Conservation (phyloP, 2,797 vertebrate genomes). For the Periparus ater region DNA sequence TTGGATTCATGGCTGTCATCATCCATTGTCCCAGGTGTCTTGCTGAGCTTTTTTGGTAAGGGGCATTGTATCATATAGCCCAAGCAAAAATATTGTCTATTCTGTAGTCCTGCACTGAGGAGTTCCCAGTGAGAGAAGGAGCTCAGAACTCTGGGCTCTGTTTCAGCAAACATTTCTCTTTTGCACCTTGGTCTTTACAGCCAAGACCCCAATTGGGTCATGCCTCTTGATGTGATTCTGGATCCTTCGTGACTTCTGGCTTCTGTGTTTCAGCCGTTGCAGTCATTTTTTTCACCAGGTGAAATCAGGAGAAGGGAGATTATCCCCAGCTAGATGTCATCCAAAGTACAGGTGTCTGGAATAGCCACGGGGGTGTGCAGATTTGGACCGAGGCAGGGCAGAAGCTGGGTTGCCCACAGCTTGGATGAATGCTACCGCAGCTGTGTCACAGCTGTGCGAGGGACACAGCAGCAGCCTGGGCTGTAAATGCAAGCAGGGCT, state of each 20-base stretch:
- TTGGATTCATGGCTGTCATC: not conserved
- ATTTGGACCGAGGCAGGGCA: not conserved
- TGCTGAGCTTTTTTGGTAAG: not conserved
- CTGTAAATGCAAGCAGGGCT: not conserved
- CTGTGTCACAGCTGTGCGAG: not conserved
- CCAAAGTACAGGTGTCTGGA: not conserved
- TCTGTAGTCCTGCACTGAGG: not conserved
- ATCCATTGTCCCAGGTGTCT: not conserved
- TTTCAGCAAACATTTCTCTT: not conserved
- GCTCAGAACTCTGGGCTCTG: not conserved
- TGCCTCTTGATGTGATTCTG: not conserved
- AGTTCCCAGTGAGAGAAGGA: not conserved
- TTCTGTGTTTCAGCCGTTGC: not conserved
- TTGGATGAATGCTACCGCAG: not conserved
- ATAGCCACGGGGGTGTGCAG: not conserved
- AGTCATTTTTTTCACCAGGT: not conserved
- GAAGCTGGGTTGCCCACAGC: not conserved
- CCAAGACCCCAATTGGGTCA: not conserved
- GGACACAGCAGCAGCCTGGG: not conserved
- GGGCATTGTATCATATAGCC: fast-evolving
- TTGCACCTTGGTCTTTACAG: not conserved
- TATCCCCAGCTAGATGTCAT: not conserved
- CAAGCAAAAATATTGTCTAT: not conserved
- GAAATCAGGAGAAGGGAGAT: not conserved
- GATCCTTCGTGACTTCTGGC: not conserved